Base-by-base conservation (phyloP, 2,888 invertebrate species). In the Acanthopleura granulata region DNA sequence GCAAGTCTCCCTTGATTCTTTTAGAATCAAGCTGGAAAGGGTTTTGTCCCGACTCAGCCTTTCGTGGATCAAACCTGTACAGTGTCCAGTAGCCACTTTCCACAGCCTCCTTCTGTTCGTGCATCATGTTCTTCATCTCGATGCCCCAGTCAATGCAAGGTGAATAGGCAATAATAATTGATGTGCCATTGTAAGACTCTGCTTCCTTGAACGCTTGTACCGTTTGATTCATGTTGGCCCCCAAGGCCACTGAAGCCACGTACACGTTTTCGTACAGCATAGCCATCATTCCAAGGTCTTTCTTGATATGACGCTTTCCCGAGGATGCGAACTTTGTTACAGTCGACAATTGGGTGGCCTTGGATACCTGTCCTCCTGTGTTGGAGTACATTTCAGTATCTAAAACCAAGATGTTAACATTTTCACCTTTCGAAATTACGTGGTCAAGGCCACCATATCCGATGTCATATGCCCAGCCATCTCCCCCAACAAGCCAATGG, bases 351-450 rank as follows among this genome's bases (percentile, higher is more conserved):
- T 78, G 82, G 18, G 82, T 82, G 18, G 82, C 80, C 76, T 82
- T 82, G 49, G 82, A 82, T 49, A 81, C 80, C 75, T 82, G 80
- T 18, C 82, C 82, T 30, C 82, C 82, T 29, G 82, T 82, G 78
- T 82, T 82, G 57, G 82, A 83, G 76, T 82, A 82, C 78, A 82
- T 79, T 75, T 82, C 82, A 14, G 82, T 82, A 71, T 82, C 82
- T 49, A 82, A 76, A 14, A 82, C 82, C 49, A 82, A 77, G 62
- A 82, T 76, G 78, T 82, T 82, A 73, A 82, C 80, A 62, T 82
- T 77, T 50, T 79, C 77, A 16, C 78, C 77, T n/a, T 77, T 72
- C 16, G 80, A 74, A n/a, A 82, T 51, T 29, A 82, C 82, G 73
- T 82, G 82, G 66, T 82, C 82, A 49, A 82, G 73, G 0, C 82